These are phyloP conservation scores for Eupeodes luniger DNA, from an alignment of 2,888 invertebrate species.

Conservation along the genomic window DNA sequence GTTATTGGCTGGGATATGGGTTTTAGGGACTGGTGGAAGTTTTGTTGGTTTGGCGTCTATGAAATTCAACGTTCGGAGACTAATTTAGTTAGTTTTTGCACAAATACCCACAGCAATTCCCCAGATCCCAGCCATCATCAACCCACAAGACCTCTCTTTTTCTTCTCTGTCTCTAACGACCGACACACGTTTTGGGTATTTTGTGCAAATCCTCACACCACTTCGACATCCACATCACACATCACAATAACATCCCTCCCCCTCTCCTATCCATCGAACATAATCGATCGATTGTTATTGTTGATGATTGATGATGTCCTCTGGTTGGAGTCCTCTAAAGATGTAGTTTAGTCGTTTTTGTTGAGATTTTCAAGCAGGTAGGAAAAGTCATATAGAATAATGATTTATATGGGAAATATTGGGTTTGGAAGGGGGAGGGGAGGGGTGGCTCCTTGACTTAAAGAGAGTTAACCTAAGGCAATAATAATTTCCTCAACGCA, in stretches of 20 bases:
- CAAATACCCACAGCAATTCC: not conserved
- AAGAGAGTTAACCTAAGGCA: slow-evolving; percentile 1
- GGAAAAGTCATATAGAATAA: not conserved
- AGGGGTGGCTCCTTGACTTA: slow-evolving; percentile 51
- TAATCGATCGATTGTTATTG: slow-evolving; percentile 70
- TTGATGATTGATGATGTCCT: slow-evolving; percentile 68
- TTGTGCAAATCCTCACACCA: slow-evolving; percentile 37
- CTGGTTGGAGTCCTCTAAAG: slow-evolving; percentile 13
- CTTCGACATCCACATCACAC: slow-evolving; percentile 5
- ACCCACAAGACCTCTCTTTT: not conserved
- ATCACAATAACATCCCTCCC: not conserved
- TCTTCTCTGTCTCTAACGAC: slow-evolving; percentile 17
- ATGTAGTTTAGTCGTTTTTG: slow-evolving; percentile 38
- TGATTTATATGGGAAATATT: slow-evolving; percentile 9
- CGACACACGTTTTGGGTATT: slow-evolving; percentile 37
- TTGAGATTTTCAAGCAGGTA: slow-evolving; percentile 44
- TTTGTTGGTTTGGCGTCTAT: slow-evolving; percentile 12
- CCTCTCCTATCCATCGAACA: not conserved
- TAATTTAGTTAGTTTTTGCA: slow-evolving; percentile 68
- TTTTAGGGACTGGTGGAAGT: slow-evolving; percentile 6
- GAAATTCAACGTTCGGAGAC: slow-evolving; percentile 47
- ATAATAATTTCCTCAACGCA: not conserved
- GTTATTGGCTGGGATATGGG: not conserved
- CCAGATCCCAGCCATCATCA: too few relatives aligned
- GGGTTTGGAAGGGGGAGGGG: not conserved